Base-by-base conservation (phyloP, 2,888 invertebrate species). In the Drosophila setosimentum region DNA sequence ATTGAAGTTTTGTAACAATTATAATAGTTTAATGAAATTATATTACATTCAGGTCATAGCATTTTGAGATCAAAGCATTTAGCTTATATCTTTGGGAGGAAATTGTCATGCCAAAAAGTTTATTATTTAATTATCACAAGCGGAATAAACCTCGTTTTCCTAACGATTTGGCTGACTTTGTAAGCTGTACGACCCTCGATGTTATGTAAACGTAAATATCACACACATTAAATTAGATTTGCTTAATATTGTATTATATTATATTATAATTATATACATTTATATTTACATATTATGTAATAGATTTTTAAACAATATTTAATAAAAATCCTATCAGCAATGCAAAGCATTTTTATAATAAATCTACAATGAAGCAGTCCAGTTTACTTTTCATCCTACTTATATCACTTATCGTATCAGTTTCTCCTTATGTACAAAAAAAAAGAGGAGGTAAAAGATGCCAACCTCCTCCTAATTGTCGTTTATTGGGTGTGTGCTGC, bases 21-120 rank as follows among this genome's bases (percentile, higher is more conserved):
- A 13, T 21, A 42, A 21, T 42, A 7, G 16, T 16, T 45, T 45
- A 16, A 24, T 7, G 3, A 24, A 13, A 7, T 45, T 21, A 6
- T 21, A 21, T 67, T 51, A 51, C 50, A 63, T 60, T 24, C 11
- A 33, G 11, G n/a, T n/a, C 35, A 48, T 32, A 11, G 40, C 57
- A 53, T 24, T 54, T 48, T 11, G 61, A 79, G 76, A 79, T 79
- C 76, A 79, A 79, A 79, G 78, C 72, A 30, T 30, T 61, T 48
- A 37, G 48, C 8, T 11, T 27, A 7, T 33, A 7, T 54, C 60
- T 37, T n/a, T 33, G 58, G 55, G 54, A 50, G 54, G 29, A 24
- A 7, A 11, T 48, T 60, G 40, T 21, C 42, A 30, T 53, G 45
- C 18, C n/a, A 27, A 45, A 5, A 21, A 42, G 8, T 27, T 33